phyloP scores from a whole-genome alignment of 2,888 invertebrate genomes.

The Mechanitis mazaeus region DNA sequence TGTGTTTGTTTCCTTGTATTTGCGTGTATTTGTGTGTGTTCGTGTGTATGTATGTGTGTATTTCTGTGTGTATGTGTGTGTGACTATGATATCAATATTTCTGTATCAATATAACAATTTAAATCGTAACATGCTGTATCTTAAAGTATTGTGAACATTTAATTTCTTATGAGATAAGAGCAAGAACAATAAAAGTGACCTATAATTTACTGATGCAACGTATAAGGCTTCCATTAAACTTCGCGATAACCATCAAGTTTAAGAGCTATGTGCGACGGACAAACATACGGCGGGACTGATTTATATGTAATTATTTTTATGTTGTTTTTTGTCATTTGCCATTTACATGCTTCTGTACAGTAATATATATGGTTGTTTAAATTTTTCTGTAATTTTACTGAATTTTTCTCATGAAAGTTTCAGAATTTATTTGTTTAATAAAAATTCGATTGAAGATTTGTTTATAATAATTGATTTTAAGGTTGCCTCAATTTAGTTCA shows the following conservation, averaged over 20 bases:
- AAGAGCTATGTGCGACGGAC: slow-evolving; percentile 25
- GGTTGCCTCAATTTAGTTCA: too few species aligned
- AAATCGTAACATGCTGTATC: slow-evolving; percentile 23
- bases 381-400: neutral
- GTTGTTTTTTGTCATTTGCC: slow-evolving; percentile 23
- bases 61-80: too few species aligned
- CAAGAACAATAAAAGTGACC: slow-evolving; percentile 33
- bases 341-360: slow-evolving; percentile 16
- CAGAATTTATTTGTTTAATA: too few species aligned
- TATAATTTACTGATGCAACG: slow-evolving; percentile 45
- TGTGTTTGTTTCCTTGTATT: too few species aligned
- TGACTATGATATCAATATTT: too few species aligned
- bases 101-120: too few species aligned
- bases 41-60: too few species aligned
- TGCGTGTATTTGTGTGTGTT: too few species aligned
- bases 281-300: slow-evolving; percentile 19
- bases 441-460: too few species aligned
- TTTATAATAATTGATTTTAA: too few species aligned
- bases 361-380: neutral
- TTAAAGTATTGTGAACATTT: slow-evolving; percentile 30
- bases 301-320: neutral
- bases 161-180: slow-evolving; percentile 33
- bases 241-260: slow-evolving; percentile 53
- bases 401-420: neutral
- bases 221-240: slow-evolving; percentile 55